Percentiles rank a stretch among this genome's conserved stretches.
Conservation (phyloP, 92 coral and sea anemone species). For the Zoanthus sociatus region DNA sequence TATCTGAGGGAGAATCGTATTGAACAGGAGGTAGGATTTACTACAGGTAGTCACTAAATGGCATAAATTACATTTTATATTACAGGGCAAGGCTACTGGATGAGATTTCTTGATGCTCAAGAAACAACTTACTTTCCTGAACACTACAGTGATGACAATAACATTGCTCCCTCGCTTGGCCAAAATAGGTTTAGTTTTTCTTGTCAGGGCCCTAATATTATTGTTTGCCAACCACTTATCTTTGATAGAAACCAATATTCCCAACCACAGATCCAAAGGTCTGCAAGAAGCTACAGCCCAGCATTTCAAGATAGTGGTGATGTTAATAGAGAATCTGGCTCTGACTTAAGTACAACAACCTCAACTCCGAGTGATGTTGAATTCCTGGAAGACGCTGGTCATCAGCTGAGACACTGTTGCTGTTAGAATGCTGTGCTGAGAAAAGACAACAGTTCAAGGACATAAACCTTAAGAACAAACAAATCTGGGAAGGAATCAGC, state of each 20-base stretch:
- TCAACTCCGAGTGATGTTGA: slow-evolving; percentile 10
- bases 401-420: slow-evolving; percentile 28
- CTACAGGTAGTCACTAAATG: not conserved
- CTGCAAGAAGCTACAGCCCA: slow-evolving; percentile 23
- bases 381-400: slow-evolving; percentile 10
- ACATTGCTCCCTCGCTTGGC: not conserved
- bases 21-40: not conserved
- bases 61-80: not conserved
- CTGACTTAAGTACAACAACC: not conserved
- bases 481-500: slow-evolving; percentile 45
- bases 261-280: not conserved
- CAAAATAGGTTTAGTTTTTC: not conserved
- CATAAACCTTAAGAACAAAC: slow-evolving; percentile 50
- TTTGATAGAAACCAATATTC: not conserved
- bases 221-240: not conserved
- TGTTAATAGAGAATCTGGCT: slow-evolving; percentile 16
- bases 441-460: slow-evolving; percentile 32
- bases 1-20: not conserved
- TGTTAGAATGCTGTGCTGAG: slow-evolving; percentile 27
- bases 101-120: slow-evolving; percentile 5
- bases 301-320: slow-evolving; percentile 21
- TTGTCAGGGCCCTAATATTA: not conserved
- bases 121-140: not conserved
- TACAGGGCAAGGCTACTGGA: slow-evolving; percentile 18
- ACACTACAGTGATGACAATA: slow-evolving; percentile 7